These are phyloP conservation scores for Dicyrtoma fusca DNA, from an alignment of 2,888 invertebrate genomes.

Conservation along the genomic window DNA sequence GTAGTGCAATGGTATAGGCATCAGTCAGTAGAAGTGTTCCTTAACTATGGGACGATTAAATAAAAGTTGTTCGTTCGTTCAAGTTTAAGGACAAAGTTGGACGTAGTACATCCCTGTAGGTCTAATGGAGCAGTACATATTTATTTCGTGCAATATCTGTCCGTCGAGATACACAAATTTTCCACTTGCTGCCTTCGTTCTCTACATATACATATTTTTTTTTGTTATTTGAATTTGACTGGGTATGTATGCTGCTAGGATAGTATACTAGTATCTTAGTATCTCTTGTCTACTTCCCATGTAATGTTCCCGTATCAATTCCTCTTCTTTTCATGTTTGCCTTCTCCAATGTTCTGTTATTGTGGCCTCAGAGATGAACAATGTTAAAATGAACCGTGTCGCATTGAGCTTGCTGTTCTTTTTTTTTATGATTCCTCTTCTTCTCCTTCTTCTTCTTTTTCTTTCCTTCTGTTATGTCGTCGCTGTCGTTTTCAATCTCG, in stretches of 20 bases:
- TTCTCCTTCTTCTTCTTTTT: background rate
- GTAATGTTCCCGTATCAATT: background rate
- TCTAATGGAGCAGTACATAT: background rate
- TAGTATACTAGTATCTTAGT: too few species aligned
- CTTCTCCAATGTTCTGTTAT: background rate
- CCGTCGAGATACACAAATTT: background rate
- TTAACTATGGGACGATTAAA: too few species aligned
- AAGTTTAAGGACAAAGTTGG: background rate
- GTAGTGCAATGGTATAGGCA: too few species aligned
- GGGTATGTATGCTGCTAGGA: too few species aligned
- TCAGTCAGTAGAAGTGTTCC: too few species aligned
- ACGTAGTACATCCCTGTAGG: too few species aligned
- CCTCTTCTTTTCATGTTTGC: slow-evolving; percentile 5
- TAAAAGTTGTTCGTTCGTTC: too few species aligned
- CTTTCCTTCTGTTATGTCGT: background rate
- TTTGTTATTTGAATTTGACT: too few species aligned
- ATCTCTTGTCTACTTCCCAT: too few species aligned
- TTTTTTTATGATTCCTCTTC: slow-evolving; percentile 1
- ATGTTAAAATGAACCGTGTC: slow-evolving; percentile 21
- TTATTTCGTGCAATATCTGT: background rate
- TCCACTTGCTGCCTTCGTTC: background rate
- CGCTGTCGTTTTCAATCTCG: slow-evolving; percentile 24
- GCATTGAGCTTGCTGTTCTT: slow-evolving; percentile 3
- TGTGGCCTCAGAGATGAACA: background rate
- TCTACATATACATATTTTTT: background rate